phyloP scores from a whole-genome alignment of 2,888 invertebrate genomes.

The Eupithecia vulgata region DNA sequence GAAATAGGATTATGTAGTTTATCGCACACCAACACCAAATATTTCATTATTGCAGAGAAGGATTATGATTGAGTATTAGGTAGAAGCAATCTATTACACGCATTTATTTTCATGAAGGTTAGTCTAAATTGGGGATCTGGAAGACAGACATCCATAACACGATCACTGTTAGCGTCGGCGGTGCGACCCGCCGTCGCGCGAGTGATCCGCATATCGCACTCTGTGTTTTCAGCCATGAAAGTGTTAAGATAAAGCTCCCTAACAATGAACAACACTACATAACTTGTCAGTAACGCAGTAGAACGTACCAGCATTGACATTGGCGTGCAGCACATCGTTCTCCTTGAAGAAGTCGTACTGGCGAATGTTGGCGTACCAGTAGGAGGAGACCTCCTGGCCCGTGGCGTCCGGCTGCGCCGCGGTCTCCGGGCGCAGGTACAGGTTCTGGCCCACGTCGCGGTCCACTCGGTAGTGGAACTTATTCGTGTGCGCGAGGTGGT shows the following conservation, averaged over 20 bases:
- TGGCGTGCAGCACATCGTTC: slow-evolving; percentile 88
- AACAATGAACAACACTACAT: no score
- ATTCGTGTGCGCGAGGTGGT: slow-evolving; percentile 92
- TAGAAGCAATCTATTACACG: no score
- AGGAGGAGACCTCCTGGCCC: slow-evolving; percentile 91
- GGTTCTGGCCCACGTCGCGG: slow-evolving; percentile 90
- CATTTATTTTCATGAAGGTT: not conserved
- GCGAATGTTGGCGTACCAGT: slow-evolving; percentile 91
- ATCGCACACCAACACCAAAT: not conserved
- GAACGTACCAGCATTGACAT: slow-evolving; percentile 92
- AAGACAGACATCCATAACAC: not conserved
- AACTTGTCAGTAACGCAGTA: no score
- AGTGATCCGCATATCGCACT: no score
- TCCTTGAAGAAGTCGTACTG: slow-evolving; percentile 90
- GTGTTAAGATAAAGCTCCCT: no score
- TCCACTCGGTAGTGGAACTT: slow-evolving; percentile 91
- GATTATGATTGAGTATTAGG: no score
- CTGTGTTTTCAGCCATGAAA: no score
- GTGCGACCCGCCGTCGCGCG: no score
- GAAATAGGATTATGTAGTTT: slow-evolving; percentile 32
- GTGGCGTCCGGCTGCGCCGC: slow-evolving; percentile 87
- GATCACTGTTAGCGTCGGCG: no score
- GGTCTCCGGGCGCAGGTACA: slow-evolving; percentile 89
- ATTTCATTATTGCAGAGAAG: no score
- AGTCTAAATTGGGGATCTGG: not conserved